Conservation (phyloP, 2,888 invertebrate genomes). For the Tubulanus polymorphus region DNA sequence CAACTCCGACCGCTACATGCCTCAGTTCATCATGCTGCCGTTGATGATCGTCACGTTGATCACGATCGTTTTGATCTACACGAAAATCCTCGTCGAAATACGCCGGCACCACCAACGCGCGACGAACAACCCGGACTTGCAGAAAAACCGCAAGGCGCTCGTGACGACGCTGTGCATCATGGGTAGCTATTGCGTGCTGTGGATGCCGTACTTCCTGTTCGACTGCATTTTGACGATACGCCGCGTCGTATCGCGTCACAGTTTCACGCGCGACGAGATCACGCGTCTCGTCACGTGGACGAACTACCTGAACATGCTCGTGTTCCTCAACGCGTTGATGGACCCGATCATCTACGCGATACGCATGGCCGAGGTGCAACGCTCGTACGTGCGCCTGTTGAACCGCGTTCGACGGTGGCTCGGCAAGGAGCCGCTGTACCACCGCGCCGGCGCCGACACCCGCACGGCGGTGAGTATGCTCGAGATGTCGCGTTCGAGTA, state of each 20-base stretch:
- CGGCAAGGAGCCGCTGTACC: neutral
- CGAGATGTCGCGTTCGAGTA: too few relatives aligned
- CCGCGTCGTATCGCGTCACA: conserved; percentile 13
- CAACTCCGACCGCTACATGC: conserved; percentile 29
- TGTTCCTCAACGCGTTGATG: conserved; percentile 28
- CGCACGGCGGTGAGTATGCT: neutral
- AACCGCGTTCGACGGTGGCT: neutral
- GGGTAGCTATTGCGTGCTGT: conserved; percentile 34
- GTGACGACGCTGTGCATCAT: conserved; percentile 38
- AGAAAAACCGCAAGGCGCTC: conserved; percentile 33
- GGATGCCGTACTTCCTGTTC: conserved; percentile 36
- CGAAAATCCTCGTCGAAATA: conserved; percentile 31
- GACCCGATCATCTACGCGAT: conserved; percentile 38
- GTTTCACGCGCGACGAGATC: conserved; percentile 16
- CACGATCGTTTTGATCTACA: conserved; percentile 31
- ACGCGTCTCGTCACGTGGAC: conserved; percentile 22
- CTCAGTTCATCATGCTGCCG: conserved; percentile 33
- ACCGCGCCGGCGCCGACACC: neutral
- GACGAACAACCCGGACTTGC: conserved; percentile 8
- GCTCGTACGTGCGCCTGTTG: conserved; percentile 23
- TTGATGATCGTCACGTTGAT: conserved; percentile 29
- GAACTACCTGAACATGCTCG: conserved; percentile 30
- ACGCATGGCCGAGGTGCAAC: conserved; percentile 28
- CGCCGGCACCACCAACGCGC: conserved; percentile 18
- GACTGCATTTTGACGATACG: conserved; percentile 28